Base-by-base conservation (phyloP, 92 coral and sea anemone genomes). In the Micromussa lordhowensis region DNA sequence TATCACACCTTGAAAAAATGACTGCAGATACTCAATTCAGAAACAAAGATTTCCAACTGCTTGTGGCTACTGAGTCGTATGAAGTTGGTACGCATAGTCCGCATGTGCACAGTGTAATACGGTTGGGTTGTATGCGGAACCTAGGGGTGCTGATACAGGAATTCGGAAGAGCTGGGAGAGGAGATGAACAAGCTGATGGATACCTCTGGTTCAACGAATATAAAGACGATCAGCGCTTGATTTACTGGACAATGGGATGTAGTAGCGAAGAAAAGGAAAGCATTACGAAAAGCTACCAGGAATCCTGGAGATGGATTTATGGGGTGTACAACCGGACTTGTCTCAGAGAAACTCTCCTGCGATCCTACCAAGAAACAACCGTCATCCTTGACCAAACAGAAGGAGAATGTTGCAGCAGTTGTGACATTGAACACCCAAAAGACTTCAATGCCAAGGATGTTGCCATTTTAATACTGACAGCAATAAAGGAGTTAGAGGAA, bases 81-180 rank as follows among this genome's bases (percentile, higher is more conserved):
- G n/a, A n/a, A n/a, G n/a, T n/a, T n/a, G n/a, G n/a, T n/a, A n/a
- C n/a, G n/a, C n/a, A n/a, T n/a, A n/a, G n/a, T n/a, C n/a, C n/a
- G n/a, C n/a, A n/a, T n/a, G n/a, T n/a, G n/a, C n/a, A n/a, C n/a
- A n/a, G n/a, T n/a, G n/a, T n/a, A n/a, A n/a, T n/a, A n/a, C n/a
- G n/a, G n/a, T n/a, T n/a, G n/a, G n/a, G n/a, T n/a, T n/a, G n/a
- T n/a, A n/a, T n/a, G n/a, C n/a, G n/a, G n/a, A n/a, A n/a, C n/a
- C 87, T 76, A 0, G 75, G 91, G 19, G 92, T 93, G 31, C 35
- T 91, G 16, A 79, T 88, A 55, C 94, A 91, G 69, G 92, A 91
- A 73, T 87, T 88, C 78, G 96, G 96, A 22, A 87, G 92, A 79
- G 96, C 92, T 59, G 94, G 94, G 35, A 69, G 92, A 57, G 68